Percentiles rank a stretch among this genome's conserved stretches.
Evolutionary conservation across 2,797 vertebrate genomes (phyloP).

Genomic region (Myotis vivesi): DNA sequence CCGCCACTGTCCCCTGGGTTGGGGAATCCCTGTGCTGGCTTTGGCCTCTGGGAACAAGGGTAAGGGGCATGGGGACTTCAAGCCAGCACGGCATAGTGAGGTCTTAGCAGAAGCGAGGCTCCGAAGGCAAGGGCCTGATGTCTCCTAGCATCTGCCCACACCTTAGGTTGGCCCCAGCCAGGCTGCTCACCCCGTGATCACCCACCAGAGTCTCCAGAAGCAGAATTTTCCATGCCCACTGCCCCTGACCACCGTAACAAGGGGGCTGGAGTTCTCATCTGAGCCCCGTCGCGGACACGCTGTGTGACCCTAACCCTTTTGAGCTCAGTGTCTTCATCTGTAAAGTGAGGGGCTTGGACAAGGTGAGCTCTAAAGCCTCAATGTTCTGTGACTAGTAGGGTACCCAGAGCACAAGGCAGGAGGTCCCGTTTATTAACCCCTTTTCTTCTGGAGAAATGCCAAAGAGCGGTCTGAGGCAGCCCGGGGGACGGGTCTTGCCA

Average conservation of each 20-base stretch:
- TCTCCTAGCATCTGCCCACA: background rate
- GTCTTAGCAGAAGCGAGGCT: background rate
- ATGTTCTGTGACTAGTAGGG: background rate
- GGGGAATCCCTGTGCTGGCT: background rate
- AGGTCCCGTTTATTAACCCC: constrained; percentile 39
- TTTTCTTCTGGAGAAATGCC: background rate
- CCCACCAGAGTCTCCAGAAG: background rate
- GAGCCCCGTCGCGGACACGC: background rate
- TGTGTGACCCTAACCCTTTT: background rate
- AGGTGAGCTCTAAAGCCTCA: background rate
- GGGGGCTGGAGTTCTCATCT: background rate
- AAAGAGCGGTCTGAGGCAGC: background rate
- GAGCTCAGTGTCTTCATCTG: background rate
- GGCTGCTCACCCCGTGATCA: background rate
- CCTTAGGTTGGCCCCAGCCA: background rate
- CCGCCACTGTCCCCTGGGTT: background rate
- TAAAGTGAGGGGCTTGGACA: background rate
- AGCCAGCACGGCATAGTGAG: background rate
- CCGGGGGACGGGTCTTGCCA: background rate
- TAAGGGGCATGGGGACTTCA: background rate
- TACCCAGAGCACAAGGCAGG: background rate
- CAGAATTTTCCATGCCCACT: background rate
- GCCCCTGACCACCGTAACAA: background rate
- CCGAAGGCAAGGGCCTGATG: background rate
- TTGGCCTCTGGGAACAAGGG: constrained; percentile 19